Percentiles rank a stretch among this genome's conserved stretches.
phyloP scores from a whole-genome alignment of 2,888 invertebrate genomes.

The Operophtera brumata region DNA sequence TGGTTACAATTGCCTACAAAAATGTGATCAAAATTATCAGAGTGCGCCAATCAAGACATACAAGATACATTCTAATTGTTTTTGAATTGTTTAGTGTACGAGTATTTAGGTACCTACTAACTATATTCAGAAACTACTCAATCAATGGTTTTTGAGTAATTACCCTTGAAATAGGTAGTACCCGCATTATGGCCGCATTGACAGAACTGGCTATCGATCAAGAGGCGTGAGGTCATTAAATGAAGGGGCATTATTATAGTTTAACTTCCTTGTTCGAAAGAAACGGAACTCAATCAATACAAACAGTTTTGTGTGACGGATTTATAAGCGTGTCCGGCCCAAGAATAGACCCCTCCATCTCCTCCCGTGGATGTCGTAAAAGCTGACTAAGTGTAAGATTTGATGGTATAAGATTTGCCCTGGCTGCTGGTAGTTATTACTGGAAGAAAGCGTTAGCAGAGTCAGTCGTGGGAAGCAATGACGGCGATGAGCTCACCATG shows the following conservation, averaged over 20 bases:
- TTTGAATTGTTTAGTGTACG: neutral
- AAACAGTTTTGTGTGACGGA: too few relatives aligned
- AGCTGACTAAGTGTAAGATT: too few relatives aligned
- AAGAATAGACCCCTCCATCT: too few relatives aligned
- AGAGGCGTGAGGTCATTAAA: conserved; percentile 1
- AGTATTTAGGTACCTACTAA: neutral
- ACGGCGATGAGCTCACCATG: too few relatives aligned
- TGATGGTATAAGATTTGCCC: too few relatives aligned
- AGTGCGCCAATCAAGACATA: neutral
- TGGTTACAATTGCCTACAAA: neutral
- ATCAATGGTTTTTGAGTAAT: neutral
- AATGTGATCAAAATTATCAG: neutral
- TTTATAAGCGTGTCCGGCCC: too few relatives aligned
- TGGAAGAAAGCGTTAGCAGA: too few relatives aligned
- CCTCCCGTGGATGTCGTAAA: too few relatives aligned
- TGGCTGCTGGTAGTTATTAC: too few relatives aligned
- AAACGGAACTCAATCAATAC: too few relatives aligned
- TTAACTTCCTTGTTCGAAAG: neutral
- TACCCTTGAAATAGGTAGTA: conserved; percentile 14
- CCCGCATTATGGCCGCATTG: conserved; percentile 9
- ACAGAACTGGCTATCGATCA: conserved; percentile 12
- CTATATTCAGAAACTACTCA: neutral
- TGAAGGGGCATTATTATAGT: conserved; percentile 2
- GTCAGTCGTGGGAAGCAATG: too few relatives aligned
- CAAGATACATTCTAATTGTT: too few relatives aligned